These are phyloP conservation scores for Abrostola triplasia DNA, from an alignment of 2,888 invertebrate genomes.

Conservation along the genomic window DNA sequence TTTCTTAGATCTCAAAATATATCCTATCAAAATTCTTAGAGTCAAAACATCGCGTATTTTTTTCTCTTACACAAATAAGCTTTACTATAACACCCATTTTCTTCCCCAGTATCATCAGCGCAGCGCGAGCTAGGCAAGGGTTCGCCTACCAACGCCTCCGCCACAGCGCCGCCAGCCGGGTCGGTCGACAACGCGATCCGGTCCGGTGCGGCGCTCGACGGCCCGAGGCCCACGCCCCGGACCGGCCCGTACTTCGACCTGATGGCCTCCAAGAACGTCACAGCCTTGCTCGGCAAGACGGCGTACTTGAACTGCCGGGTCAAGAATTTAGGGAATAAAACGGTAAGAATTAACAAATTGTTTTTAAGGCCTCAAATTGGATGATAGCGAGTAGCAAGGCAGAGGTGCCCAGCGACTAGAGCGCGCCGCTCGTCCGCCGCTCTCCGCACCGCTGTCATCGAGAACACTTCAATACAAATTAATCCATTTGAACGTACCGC, in stretches of 20 bases:
- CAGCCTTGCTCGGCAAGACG: constrained; percentile 95
- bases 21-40: too few relatives aligned
- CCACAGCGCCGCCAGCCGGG: constrained; percentile 85
- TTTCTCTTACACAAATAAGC: too few relatives aligned
- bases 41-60: too few relatives aligned
- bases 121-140: constrained; percentile 83
- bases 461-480: too few relatives aligned
- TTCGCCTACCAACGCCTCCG: constrained; percentile 75
- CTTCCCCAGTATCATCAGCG: constrained; percentile 81
- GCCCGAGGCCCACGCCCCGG: constrained; percentile 84
- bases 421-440: too few relatives aligned
- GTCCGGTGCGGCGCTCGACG: constrained; percentile 73
- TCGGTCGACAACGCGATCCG: constrained; percentile 88
- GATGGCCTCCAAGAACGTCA: constrained; percentile 92
- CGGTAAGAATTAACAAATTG: constrained; percentile 93
- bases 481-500: too few relatives aligned
- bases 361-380: too few relatives aligned
- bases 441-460: too few relatives aligned
- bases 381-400: too few relatives aligned
- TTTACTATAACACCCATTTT: constrained; percentile 32
- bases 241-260: constrained; percentile 93
- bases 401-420: too few relatives aligned
- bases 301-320: constrained; percentile 96
- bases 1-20: too few relatives aligned
- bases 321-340: constrained; percentile 96